A percentile compares a stretch with the other conserved stretches of the same genome.
Evolutionary conservation across 2,113 vertebrate species (phyloP).

Genomic region (Aegypius monachus): DNA sequence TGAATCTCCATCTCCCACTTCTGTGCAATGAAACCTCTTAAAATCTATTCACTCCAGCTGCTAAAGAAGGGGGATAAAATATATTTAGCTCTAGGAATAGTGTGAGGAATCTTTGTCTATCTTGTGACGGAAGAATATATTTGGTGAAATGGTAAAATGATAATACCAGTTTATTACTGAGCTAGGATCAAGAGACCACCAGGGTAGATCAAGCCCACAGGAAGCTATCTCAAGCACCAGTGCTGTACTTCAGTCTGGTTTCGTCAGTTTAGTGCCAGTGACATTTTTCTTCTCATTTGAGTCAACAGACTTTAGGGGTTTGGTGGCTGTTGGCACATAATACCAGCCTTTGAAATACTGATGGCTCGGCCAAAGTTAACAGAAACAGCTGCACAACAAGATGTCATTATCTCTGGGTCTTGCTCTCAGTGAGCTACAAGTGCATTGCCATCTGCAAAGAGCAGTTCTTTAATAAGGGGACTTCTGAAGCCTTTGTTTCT

Average conservation of each 20-base stretch:
- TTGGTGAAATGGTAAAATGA: not conserved
- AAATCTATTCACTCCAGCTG: not conserved
- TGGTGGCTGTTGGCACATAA: conserved; percentile 32
- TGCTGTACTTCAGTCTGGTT: not conserved
- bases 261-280: not conserved
- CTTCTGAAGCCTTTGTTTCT: conserved; percentile 26
- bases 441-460: conserved; percentile 41
- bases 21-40: not conserved
- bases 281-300: conserved; percentile 17
- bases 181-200: not conserved
- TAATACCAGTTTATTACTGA: not conserved
- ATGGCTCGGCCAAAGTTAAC: conserved; percentile 49
- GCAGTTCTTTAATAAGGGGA: conserved; percentile 30
- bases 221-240: not conserved
- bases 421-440: conserved; percentile 9
- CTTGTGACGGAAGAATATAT: not conserved
- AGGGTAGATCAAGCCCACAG: not conserved
- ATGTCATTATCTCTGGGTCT: conserved; percentile 41
- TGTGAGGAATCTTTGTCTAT: not conserved
- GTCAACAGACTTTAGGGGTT: not conserved
- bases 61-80: not conserved
- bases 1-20: not conserved
- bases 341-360: conserved; percentile 35
- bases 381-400: conserved; percentile 55
- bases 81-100: not conserved